A percentile compares a stretch with the other conserved stretches of the same genome.
These are phyloP conservation scores for Dasypolia templi DNA, from an alignment of 2,888 invertebrate species.

Conservation along the genomic window DNA sequence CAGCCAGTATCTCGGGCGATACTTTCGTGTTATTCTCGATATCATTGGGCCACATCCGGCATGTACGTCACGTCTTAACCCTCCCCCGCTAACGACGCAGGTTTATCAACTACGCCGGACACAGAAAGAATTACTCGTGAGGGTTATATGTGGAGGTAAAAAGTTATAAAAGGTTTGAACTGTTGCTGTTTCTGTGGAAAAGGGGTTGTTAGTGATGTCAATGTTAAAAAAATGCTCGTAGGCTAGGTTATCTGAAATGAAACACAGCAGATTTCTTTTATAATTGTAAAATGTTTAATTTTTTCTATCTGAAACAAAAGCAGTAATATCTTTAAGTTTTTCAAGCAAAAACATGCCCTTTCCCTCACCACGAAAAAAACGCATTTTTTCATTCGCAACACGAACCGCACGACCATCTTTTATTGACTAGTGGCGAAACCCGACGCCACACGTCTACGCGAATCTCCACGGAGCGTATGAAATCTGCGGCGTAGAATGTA, in stretches of 20 bases:
- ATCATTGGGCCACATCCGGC: constrained; percentile 57
- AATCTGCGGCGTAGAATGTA: constrained; percentile 81
- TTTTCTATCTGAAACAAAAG: background rate
- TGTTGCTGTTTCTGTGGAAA: background rate
- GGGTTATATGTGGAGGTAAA: constrained; percentile 46
- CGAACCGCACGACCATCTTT: constrained; percentile 72
- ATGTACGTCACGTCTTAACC: constrained; percentile 71
- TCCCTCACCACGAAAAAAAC: background rate
- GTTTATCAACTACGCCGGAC: constrained; percentile 68
- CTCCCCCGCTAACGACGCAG: constrained; percentile 68
- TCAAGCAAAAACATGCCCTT: background rate
- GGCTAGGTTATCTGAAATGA: no score
- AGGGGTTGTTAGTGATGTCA: background rate
- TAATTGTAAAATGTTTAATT: no score
- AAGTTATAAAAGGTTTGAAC: constrained; percentile 26
- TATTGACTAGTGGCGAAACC: constrained; percentile 81
- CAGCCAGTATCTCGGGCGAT: constrained; percentile 51
- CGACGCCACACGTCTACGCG: constrained; percentile 80
- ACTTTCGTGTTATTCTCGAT: constrained; percentile 63
- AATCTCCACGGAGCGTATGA: constrained; percentile 79
- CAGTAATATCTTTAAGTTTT: background rate
- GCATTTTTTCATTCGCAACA: constrained; percentile 77
- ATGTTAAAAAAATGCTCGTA: no score
- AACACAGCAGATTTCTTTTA: no score
- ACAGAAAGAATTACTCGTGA: constrained; percentile 58